phyloP scores from a whole-genome alignment of 2,888 invertebrate genomes.

The Lacanobia oleracea region DNA sequence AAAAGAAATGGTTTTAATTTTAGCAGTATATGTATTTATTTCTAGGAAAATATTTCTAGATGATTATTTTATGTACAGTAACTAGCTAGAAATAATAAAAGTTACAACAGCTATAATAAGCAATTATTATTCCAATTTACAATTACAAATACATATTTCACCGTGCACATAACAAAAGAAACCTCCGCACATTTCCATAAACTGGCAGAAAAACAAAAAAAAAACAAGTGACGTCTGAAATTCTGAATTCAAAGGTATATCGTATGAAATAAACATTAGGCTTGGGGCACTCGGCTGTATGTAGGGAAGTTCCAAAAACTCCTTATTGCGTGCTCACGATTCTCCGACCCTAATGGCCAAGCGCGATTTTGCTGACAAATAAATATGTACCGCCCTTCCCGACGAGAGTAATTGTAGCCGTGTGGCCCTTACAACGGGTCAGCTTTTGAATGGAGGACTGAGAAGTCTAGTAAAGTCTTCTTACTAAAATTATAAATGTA shows the following conservation, averaged over 20 bases:
- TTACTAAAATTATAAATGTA: no score
- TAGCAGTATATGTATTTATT: no score
- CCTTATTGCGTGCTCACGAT: constrained; percentile 86
- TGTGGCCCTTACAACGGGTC: constrained; percentile 69
- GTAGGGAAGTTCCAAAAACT: constrained; percentile 78
- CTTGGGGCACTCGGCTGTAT: constrained; percentile 69
- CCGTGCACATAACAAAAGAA: constrained; percentile 10
- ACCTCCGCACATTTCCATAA: constrained; percentile 13
- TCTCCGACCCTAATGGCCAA: constrained; percentile 83
- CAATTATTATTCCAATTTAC: background rate
- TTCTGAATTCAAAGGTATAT: constrained; percentile 64
- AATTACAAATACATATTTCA: constrained; percentile 3
- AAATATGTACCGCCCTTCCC: constrained; percentile 84
- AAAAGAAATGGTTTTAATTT: no score
- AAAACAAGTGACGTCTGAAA: constrained; percentile 29
- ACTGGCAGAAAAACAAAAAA: background rate
- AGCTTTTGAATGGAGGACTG: background rate
- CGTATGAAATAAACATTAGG: constrained; percentile 77
- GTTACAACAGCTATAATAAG: background rate
- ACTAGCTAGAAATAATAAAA: background rate
- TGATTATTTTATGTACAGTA: background rate
- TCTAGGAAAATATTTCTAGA: background rate
- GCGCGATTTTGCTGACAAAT: constrained; percentile 88
- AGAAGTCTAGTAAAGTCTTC: background rate
- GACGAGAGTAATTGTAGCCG: constrained; percentile 79